phyloP scores from a whole-genome alignment of 2,888 invertebrate genomes.

The Cactoblastis cactorum region DNA sequence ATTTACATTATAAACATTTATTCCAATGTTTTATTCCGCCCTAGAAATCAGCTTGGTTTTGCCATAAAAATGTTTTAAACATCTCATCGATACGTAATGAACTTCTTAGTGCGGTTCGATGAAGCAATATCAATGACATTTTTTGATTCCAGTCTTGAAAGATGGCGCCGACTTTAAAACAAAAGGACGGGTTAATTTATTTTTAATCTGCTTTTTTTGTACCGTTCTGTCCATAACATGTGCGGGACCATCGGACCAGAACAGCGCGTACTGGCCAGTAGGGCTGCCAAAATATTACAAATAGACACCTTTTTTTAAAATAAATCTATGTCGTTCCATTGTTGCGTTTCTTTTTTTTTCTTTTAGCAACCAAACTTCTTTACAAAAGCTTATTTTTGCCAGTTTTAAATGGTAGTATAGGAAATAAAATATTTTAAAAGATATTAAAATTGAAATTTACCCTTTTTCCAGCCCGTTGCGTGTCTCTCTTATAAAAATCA shows the following conservation, averaged over 20 bases:
- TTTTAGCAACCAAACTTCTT: no score
- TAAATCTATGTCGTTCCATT: no score
- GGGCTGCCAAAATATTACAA: background rate
- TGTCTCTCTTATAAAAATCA: no score
- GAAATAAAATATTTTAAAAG: no score
- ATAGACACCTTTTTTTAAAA: background rate
- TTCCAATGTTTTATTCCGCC: no score
- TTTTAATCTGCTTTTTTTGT: slow-evolving; percentile 52
- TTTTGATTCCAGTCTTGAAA: slow-evolving; percentile 45
- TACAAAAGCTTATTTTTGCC: no score
- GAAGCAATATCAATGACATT: slow-evolving; percentile 9
- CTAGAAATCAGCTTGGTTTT: background rate
- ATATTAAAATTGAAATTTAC: no score
- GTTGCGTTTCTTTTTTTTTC: no score
- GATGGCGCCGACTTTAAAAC: slow-evolving; percentile 51
- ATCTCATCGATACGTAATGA: background rate
- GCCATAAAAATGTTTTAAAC: background rate
- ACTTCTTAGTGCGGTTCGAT: background rate
- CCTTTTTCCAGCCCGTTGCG: no score
- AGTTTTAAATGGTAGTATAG: no score
- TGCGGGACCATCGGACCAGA: slow-evolving; percentile 60
- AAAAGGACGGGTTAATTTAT: slow-evolving; percentile 45
- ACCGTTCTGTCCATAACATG: slow-evolving; percentile 48
- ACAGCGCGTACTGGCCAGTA: slow-evolving; percentile 31
- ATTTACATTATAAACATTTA: no score